Base-by-base conservation (phyloP, 2,888 invertebrate genomes). In the Apodemia zela region DNA sequence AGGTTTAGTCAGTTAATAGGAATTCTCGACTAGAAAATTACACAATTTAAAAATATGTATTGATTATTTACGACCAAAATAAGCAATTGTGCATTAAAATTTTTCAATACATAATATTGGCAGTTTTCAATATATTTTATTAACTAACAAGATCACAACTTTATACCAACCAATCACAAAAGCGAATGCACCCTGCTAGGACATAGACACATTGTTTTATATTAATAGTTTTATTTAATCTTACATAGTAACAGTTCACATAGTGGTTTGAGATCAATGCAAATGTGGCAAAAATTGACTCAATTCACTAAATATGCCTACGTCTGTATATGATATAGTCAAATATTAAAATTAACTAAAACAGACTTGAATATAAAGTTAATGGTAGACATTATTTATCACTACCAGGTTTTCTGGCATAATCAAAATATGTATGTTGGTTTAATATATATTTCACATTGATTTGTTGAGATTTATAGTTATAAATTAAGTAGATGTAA, bases 191-290 rank as follows among this genome's bases (percentile, higher is more conserved):
- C 75, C 62, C 75, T 75, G 75, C 81, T 80, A 79, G 75, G 45
- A 61, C 45, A 63, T 49, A n/a, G n/a, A 57, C 29, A 57, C 57
- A 57, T 57, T 15, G 15, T 47, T 47, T 47, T 59, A 63, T 59
- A 58, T 58, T 29, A 35, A 59, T 35, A 38, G 35, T 49, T 59
- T 59, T 54, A 63, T 63, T 49, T 33, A 66, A 63, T 58, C 67
- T 67, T 82, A 76, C 71, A 65, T 69, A 84, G 76, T 78, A 80
- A 80, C 79, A 82, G 79, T 80, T 78, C 75, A 76, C 75, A 63
- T 68, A 69, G 81, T 82, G 81, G 29, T 78, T 80, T 89, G 89
- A 90, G 90, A 90, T 90, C 90, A 87, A 85, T 78, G 83, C 87
- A 67, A 73, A 75, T 79, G 84, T 82, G 77, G 77, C 75, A 82